Base-by-base conservation (phyloP, 2,797 vertebrate genomes). In the Denticeps clupeoides region DNA sequence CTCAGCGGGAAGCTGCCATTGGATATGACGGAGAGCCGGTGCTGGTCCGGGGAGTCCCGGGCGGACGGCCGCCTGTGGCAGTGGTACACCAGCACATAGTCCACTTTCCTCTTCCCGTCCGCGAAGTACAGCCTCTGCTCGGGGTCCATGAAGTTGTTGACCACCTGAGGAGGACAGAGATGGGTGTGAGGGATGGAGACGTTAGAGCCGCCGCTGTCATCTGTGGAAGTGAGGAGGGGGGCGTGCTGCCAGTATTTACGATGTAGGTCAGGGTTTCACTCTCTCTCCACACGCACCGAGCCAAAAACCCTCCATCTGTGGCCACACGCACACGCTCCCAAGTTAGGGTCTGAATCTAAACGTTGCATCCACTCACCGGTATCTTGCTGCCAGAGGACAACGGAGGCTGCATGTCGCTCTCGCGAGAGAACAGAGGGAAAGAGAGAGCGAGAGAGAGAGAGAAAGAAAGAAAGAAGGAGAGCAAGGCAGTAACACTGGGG, bases 21-120 rank as follows among this genome's bases (percentile, higher is more conserved):
- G 3, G 79, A 92, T 52, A 93, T 71, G 2, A 86, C 52, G 7
- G 80, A 81, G 6, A 74, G 52, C 45, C 75, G 72, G 0, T 69
- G 81, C 0, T 82, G 84, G 9, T 73, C 71, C 0, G 41, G 46
- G 0, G 66, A 55, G 0, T 61, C 40, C 1, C 72, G 75, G 3
- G 66, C 62, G 0, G 71, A 55, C 9, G 75, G 44, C 0, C 61
- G 80, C 11, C 89, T 83, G 28, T 85, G 81, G 53, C 87, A 90
- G 64, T 93, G 86, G 64, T 90, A 97, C 9, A 84, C 89, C 18
- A 99, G 67, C 19, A 99, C 91, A 0, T 97, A 99, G 75, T 99
- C 95, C 0, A 97, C 89, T 71, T 96, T 97, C 54, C 90, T 85
- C 51, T 75, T 81, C 65, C 82, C 89, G 41, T 97, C 91, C 0